phyloP scores from a whole-genome alignment of 1,140 invertebrate species.

The Bombus sylvicola region DNA sequence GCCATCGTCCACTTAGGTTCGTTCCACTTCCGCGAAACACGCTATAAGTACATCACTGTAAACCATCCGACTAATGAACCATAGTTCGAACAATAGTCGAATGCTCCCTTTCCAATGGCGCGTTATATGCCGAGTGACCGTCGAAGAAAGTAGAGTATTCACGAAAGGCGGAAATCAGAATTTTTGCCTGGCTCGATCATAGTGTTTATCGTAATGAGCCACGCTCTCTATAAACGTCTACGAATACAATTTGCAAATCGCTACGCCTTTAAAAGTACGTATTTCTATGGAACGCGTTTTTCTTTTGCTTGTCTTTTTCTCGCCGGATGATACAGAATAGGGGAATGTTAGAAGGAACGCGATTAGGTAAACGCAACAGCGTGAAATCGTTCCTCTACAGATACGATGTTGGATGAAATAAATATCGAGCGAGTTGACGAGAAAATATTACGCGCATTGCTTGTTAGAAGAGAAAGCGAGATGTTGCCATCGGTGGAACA shows the following conservation, averaged over 20 bases:
- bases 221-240: background rate
- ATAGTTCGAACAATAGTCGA: conserved; percentile 35
- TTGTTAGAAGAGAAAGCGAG: background rate
- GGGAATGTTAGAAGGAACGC: background rate
- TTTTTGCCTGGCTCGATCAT: background rate
- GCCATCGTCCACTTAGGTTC: conserved; percentile 20
- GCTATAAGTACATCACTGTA: conserved; percentile 14
- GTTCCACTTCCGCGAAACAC: conserved; percentile 41
- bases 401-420: background rate
- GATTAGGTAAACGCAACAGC: conserved; percentile 16
- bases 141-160: background rate
- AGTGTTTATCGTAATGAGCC: conserved; percentile 16
- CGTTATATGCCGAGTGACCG: too few relatives aligned
- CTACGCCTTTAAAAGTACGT: background rate
- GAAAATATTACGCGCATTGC: background rate
- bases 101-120: background rate
- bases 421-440: background rate
- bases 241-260: conserved; percentile 36
- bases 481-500: background rate
- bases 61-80: conserved; percentile 43
- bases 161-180: conserved; percentile 29
- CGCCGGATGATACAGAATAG: background rate
- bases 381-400: conserved; percentile 2
- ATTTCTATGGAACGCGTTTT: background rate
- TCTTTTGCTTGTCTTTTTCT: background rate